Conservation (phyloP, 2,113 vertebrate species). For the Heterocephalus glaber region DNA sequence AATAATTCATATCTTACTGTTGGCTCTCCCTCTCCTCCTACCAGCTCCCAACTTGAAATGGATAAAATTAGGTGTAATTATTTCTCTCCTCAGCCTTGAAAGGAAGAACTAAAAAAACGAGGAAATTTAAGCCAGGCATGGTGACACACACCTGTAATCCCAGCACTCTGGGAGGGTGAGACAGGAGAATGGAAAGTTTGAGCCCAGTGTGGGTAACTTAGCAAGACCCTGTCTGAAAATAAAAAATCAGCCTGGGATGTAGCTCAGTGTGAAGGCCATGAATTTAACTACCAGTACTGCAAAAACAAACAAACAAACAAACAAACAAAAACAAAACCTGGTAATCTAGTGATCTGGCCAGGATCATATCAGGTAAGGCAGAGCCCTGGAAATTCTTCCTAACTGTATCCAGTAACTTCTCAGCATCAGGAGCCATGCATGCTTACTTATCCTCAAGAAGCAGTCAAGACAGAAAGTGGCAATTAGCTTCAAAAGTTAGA, state of each 20-base stretch:
- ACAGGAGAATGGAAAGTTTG: neutral
- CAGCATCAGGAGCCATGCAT: neutral
- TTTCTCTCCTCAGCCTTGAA: neutral
- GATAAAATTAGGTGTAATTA: neutral
- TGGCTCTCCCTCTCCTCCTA: neutral
- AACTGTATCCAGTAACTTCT: neutral
- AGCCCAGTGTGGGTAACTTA: neutral
- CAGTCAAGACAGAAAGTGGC: neutral
- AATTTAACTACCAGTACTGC: neutral
- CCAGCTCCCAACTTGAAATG: slow-evolving; percentile 15
- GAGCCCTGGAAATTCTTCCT: neutral
- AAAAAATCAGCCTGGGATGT: neutral
- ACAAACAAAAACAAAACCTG: neutral
- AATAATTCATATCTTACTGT: neutral
- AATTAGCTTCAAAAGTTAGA: slow-evolving; percentile 31
- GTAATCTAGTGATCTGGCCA: neutral
- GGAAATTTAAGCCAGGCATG: neutral
- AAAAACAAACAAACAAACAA: neutral
- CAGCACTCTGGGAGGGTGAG: neutral
- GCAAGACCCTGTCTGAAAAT: neutral
- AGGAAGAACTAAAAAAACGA: neutral
- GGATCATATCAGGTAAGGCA: slow-evolving; percentile 31
- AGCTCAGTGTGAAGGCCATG: neutral
- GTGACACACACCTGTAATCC: neutral
- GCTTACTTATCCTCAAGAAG: neutral